Base-by-base conservation (phyloP, 2,888 invertebrate species). In the Apotomis turbidana region DNA sequence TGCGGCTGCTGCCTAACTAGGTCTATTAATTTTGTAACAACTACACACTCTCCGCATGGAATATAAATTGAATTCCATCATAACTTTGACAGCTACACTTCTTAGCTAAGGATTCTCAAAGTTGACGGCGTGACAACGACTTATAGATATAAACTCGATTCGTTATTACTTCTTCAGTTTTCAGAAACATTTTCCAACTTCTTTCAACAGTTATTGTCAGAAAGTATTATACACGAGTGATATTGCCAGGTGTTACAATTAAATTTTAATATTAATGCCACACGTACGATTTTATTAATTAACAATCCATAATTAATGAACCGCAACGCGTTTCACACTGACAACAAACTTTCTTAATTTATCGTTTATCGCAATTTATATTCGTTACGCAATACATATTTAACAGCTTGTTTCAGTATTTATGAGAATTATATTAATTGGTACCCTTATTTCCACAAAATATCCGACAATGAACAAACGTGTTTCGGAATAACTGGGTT, bases 231-330 rank as follows among this genome's bases (percentile, higher is more conserved):
- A 60, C 13, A 8, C 5, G n/a, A 13, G 5, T 5, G 36, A n/a
- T 36, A 36, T 4, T 46, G 27, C 5, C 41, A 55, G 51, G 66
- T 59, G 54, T 44, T 71, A 59, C 59, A 52, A 70, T 70, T 57
- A 54, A 52, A 36, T 52, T 67, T 67, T 55, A 67, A 55, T 74
- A 71, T 74, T 70, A 68, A 76, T 71, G 70, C 57, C 73, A 73
- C 73, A 74, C 74, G 74, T 76, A 76, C 77, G 77, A 76, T 27
- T 27, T 27, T 27, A 27, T 80, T 78, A 79, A 81, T 80, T 78
- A 79, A 77, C 74, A 46, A 69, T 51, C 62, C 58, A 63, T 76
- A 79, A 80, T 78, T 81, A 79, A 81, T 80, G 78, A 76, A 76
- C 77, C 74, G 71, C 71, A 76, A 49, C 51, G 44, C 71, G 76